phyloP scores from a whole-genome alignment of 2,113 vertebrate genomes.

The human (Homo sapiens) region DNA sequence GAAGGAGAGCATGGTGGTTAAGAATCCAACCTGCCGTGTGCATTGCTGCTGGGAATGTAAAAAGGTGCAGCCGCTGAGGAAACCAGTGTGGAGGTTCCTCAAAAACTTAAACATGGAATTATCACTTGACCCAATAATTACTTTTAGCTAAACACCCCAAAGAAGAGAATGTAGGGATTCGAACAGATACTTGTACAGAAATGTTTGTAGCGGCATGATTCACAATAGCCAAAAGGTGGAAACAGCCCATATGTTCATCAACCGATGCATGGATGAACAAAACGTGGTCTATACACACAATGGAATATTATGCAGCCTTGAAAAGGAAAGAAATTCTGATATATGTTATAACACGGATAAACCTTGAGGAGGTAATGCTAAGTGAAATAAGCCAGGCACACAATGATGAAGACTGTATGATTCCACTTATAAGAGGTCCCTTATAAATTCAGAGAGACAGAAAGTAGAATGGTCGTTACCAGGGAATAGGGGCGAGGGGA shows the following conservation, averaged over 20 bases:
- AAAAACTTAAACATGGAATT: neutral
- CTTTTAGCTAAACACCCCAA: neutral
- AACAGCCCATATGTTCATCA: neutral
- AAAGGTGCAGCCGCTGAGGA: neutral
- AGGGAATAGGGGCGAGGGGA: neutral
- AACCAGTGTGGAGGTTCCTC: neutral
- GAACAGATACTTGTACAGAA: neutral
- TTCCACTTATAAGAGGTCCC: too few species aligned
- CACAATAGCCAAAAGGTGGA: neutral
- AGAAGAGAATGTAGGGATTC: neutral
- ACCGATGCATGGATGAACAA: too few species aligned
- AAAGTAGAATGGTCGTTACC: neutral
- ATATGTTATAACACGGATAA: too few species aligned
- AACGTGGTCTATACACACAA: neutral
- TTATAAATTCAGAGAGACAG: neutral
- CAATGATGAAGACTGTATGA: neutral
- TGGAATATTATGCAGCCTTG: neutral
- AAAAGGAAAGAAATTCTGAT: neutral
- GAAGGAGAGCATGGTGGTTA: too few species aligned
- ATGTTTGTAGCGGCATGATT: too few species aligned
- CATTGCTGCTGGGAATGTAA: neutral
- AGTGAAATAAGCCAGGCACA: neutral
- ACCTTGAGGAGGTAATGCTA: too few species aligned
- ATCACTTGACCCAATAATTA: neutral
- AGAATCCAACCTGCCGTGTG: neutral